Evolutionary conservation across 2,888 invertebrate genomes (phyloP).

Genomic region (Morinoia aosen): DNA sequence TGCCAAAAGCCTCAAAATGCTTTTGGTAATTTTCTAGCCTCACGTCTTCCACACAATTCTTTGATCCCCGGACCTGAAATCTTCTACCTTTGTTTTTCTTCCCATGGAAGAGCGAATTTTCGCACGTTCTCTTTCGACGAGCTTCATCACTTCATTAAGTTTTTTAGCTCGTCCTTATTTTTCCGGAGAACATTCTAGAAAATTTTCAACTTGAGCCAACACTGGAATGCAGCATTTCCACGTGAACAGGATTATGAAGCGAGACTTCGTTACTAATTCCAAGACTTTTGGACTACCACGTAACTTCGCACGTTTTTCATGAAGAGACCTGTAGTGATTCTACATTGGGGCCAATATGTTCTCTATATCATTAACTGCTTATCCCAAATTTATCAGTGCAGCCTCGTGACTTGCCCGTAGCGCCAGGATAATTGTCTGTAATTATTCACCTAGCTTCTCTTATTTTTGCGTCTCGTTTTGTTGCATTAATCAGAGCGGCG

Average conservation of each 20-base stretch:
- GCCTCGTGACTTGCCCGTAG: not conserved
- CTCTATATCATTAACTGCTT: not conserved
- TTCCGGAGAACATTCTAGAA: not conserved
- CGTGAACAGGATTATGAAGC: not conserved
- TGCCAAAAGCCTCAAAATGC: not conserved
- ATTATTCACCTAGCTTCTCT: not conserved
- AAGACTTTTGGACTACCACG: not conserved
- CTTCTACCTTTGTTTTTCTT: not conserved
- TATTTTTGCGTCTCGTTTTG: not conserved
- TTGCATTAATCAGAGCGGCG: not conserved
- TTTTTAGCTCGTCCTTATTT: not conserved
- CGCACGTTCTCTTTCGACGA: not conserved
- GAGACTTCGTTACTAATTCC: not conserved
- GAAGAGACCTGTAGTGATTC: not conserved
- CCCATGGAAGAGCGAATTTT: not conserved
- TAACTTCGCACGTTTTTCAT: not conserved
- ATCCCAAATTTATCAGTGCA: not conserved
- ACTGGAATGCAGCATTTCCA: not conserved
- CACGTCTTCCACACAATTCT: not conserved
- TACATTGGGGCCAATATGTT: no score
- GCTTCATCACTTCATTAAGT: conserved; percentile 1
- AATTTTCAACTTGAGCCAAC: not conserved
- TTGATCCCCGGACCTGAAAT: not conserved
- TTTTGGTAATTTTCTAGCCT: not conserved
- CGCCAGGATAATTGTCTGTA: not conserved